A percentile compares a stretch with the other conserved stretches of the same genome.
Evolutionary conservation across 2,113 vertebrate genomes (phyloP).

Genomic region (Pollimyrus isidori): DNA sequence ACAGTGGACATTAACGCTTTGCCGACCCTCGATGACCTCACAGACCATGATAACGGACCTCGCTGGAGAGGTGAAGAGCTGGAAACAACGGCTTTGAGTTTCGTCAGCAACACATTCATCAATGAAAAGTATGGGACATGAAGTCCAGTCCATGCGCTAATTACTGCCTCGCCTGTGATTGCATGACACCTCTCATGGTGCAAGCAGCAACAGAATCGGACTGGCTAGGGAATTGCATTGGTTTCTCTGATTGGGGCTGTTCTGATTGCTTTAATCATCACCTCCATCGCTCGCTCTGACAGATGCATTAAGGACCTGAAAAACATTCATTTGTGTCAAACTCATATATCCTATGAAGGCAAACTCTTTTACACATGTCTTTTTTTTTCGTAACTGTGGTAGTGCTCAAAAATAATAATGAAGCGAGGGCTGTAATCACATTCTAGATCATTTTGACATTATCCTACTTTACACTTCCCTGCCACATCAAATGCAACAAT

Average conservation of each 20-base stretch:
- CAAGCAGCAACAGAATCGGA: constrained; percentile 47
- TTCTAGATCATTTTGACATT: neutral
- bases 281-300: constrained; percentile 29
- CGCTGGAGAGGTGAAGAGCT: neutral
- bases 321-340: neutral
- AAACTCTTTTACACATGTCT: neutral
- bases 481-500: neutral
- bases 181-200: constrained; percentile 39
- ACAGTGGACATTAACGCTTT: neutral
- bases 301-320: neutral
- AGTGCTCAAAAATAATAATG: neutral
- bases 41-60: neutral
- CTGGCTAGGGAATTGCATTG: constrained; percentile 45
- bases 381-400: neutral
- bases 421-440: neutral
- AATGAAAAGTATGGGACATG: neutral
- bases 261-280: constrained; percentile 55
- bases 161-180: constrained; percentile 48
- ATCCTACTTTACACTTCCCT: neutral
- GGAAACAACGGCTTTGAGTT: neutral
- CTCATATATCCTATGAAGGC: neutral
- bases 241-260: constrained; percentile 33
- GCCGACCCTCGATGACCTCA: neutral
- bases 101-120: neutral
- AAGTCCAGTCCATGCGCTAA: neutral